Percentiles rank a stretch among this genome's conserved stretches.
These are phyloP conservation scores for Macropus fuliginosus DNA, from an alignment of 2,797 vertebrate genomes.

Conservation along the genomic window DNA sequence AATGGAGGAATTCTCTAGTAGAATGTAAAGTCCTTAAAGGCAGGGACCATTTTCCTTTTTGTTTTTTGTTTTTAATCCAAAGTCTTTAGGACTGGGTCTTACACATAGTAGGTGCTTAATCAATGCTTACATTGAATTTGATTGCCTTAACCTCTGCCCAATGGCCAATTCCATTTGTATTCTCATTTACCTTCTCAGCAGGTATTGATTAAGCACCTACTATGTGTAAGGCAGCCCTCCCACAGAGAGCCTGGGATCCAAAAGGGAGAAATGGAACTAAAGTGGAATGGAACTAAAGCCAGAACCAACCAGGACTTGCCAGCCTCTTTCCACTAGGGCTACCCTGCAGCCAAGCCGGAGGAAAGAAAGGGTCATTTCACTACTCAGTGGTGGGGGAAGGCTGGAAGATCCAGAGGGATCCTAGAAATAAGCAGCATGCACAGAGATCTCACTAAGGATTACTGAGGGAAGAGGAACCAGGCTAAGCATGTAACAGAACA, in stretches of 20 bases:
- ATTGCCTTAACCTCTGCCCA: background rate
- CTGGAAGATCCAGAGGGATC: background rate
- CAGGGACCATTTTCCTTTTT: background rate
- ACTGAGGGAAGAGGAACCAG: background rate
- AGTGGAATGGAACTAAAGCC: background rate
- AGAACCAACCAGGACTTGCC: background rate
- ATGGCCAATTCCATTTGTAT: background rate
- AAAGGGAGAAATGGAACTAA: background rate
- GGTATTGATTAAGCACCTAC: background rate
- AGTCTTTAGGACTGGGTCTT: background rate
- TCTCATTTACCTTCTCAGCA: background rate
- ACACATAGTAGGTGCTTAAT: background rate
- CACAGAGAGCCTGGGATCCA: background rate
- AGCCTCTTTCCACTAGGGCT: background rate
- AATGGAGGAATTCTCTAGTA: background rate
- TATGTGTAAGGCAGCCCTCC: background rate
- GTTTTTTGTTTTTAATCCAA: background rate
- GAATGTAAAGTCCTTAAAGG: background rate
- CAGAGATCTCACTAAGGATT: background rate
- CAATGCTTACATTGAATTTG: background rate
- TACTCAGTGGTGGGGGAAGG: background rate
- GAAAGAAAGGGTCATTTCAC: background rate
- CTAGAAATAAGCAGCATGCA: background rate
- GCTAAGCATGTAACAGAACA: background rate
- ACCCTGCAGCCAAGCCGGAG: background rate